Conservation (phyloP, 2,797 vertebrate genomes). For the Gymnocypris eckloni region DNA sequence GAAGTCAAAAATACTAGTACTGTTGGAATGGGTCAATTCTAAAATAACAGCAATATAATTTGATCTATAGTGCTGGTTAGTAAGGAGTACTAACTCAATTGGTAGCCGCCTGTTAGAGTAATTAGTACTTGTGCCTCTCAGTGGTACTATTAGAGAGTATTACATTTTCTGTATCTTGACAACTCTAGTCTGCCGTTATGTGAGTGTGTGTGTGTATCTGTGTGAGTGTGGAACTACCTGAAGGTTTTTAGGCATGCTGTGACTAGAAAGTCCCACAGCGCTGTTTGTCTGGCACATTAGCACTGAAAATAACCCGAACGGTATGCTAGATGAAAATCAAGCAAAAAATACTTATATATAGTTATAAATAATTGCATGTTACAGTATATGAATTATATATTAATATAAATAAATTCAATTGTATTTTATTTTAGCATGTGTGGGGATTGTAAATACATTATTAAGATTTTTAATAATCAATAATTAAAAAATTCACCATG, state of each 20-base stretch:
- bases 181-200: neutral
- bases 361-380: neutral
- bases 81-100: neutral
- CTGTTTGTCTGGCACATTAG: conserved; percentile 39
- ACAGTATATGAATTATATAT: neutral
- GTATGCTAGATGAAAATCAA: neutral
- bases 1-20: neutral
- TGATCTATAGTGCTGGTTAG: neutral
- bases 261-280: conserved; percentile 36
- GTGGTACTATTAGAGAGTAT: neutral
- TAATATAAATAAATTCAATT: neutral
- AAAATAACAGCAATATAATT: neutral
- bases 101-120: neutral
- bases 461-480: too few relatives aligned
- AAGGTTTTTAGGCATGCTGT: conserved; percentile 42
- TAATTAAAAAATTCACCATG: too few relatives aligned
- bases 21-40: neutral
- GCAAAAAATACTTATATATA: neutral
- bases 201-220: neutral
- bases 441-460: too few relatives aligned
- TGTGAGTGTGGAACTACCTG: conserved; percentile 7
- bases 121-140: neutral
- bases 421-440: neutral
- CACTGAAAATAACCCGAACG: conserved; percentile 35
- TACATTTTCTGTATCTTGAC: neutral